phyloP scores from a whole-genome alignment of 2,113 vertebrate species.

The Sinosuthora webbiana region DNA sequence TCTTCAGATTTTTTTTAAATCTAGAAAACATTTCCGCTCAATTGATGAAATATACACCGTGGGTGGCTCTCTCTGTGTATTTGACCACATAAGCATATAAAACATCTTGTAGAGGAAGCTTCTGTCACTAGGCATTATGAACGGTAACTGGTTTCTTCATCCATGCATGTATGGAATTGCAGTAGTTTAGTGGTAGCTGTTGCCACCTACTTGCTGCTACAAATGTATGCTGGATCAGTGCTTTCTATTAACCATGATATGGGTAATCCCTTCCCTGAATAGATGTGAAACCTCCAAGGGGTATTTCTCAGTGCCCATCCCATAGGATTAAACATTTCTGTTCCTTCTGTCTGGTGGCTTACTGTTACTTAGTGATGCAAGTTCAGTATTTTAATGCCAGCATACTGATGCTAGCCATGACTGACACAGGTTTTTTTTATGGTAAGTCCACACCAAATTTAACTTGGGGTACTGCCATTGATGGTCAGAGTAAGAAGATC shows the following conservation, averaged over 20 bases:
- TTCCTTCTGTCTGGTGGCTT: not conserved
- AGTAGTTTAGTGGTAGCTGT: not conserved
- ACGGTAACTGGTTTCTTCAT: conserved; percentile 3
- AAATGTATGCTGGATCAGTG: not conserved
- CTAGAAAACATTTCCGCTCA: not conserved
- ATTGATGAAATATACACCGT: not conserved
- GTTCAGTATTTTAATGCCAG: not conserved
- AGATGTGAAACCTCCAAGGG: not conserved
- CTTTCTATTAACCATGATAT: not conserved
- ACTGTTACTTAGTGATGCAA: not conserved
- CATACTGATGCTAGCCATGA: not conserved
- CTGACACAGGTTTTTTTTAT: not conserved
- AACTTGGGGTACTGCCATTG: not conserved
- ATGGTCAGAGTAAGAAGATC: not conserved
- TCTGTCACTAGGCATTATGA: conserved; percentile 37
- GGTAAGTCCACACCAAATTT: not conserved
- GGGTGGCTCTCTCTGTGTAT: not conserved
- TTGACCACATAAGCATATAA: not conserved
- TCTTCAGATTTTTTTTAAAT: not conserved
- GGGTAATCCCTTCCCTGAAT: not conserved
- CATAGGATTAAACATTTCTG: not conserved
- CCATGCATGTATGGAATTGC: not conserved
- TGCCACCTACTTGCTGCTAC: not conserved
- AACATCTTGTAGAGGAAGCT: not conserved
- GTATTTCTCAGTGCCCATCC: not conserved